phyloP scores from a whole-genome alignment of 2,888 invertebrate genomes.

The Trichopoda pennipes region DNA sequence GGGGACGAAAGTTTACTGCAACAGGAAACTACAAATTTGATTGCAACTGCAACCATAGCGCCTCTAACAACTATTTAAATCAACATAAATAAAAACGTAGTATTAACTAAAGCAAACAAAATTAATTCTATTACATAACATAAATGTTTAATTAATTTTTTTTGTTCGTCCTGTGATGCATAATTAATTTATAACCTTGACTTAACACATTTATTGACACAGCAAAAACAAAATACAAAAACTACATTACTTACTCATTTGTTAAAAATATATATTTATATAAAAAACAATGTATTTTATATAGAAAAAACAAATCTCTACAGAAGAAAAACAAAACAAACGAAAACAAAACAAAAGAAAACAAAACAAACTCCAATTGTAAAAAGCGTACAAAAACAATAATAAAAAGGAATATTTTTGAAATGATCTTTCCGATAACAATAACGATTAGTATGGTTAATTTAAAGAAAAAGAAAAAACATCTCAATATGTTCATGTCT shows the following conservation, averaged over 20 bases:
- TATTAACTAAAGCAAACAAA: constrained; percentile 34
- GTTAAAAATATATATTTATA: constrained; percentile 19
- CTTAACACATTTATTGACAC: constrained; percentile 36
- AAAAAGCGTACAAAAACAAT: constrained; percentile 55
- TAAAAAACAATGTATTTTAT: constrained; percentile 31
- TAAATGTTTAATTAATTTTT: constrained; percentile 28
- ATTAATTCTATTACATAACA: constrained; percentile 2
- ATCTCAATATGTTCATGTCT: too few species aligned
- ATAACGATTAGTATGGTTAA: neutral
- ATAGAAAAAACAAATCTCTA: constrained; percentile 40
- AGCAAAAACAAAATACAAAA: constrained; percentile 12
- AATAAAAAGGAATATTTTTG: constrained; percentile 18
- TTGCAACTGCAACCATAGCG: constrained; percentile 68
- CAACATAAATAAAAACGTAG: constrained; percentile 31
- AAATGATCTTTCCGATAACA: neutral
- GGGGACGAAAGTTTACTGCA: constrained; percentile 60
- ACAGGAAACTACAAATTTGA: constrained; percentile 64
- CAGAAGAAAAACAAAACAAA: constrained; percentile 7
- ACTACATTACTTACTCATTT: constrained; percentile 31
- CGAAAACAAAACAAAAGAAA: neutral
- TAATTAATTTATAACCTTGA: constrained; percentile 56
- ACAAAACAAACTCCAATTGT: constrained; percentile 25
- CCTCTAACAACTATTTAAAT: constrained; percentile 64
- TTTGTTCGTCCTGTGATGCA: constrained; percentile 64
- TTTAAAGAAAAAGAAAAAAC: neutral